These are phyloP conservation scores for Potorous gilbertii DNA, from an alignment of 2,797 vertebrate genomes.

Conservation along the genomic window DNA sequence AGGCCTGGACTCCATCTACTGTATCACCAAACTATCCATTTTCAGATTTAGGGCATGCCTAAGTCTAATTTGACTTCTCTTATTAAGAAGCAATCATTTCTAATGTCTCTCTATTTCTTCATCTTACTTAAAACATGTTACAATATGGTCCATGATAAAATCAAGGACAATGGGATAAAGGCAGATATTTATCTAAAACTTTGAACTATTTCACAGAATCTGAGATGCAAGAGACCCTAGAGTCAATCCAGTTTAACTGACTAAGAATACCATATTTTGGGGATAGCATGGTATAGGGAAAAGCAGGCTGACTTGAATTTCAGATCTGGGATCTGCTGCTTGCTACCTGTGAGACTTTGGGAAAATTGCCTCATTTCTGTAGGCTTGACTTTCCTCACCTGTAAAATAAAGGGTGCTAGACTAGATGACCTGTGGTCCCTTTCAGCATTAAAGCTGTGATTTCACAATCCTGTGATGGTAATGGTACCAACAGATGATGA, in stretches of 20 bases:
- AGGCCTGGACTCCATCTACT: not conserved
- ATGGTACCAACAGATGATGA: not conserved
- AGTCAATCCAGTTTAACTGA: not conserved
- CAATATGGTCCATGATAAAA: constrained; percentile 11
- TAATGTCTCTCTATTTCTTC: not conserved
- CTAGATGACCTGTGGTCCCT: not conserved
- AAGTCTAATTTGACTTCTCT: not conserved
- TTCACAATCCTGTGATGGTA: not conserved
- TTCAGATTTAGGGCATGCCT: not conserved
- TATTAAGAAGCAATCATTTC: not conserved
- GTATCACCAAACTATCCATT: not conserved
- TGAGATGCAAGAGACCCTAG: not conserved
- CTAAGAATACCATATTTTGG: no score
- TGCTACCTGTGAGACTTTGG: not conserved
- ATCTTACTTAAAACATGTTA: not conserved
- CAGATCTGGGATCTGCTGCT: not conserved
- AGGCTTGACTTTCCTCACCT: not conserved
- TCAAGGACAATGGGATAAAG: not conserved
- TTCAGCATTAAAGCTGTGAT: not conserved
- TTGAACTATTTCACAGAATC: not conserved
- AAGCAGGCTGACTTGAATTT: not conserved
- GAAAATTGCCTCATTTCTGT: not conserved
- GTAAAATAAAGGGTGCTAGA: not conserved
- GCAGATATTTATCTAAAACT: not conserved
- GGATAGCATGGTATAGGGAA: not conserved